phyloP scores from a whole-genome alignment of 2,113 vertebrate genomes.

The Seriola dumerili region DNA sequence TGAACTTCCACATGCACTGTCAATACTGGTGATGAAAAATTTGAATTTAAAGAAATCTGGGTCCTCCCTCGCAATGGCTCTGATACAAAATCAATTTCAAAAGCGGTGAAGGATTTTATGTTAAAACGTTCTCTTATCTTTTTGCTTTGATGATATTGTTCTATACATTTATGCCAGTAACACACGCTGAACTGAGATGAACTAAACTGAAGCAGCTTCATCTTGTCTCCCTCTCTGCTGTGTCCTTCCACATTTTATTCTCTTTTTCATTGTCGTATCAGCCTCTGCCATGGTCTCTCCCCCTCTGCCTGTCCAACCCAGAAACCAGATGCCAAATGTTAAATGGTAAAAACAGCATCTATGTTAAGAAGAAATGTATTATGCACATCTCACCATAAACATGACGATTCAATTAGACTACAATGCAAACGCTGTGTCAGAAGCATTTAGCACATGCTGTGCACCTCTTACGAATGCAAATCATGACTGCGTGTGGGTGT shows the following conservation, averaged over 20 bases:
- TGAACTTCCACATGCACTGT: background rate
- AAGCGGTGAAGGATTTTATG: slow-evolving; percentile 21
- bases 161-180: slow-evolving; percentile 14
- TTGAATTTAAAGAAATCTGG: background rate
- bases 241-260: slow-evolving; percentile 9
- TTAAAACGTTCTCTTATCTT: slow-evolving; percentile 25
- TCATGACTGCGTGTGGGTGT: slow-evolving; percentile 44
- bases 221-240: slow-evolving; percentile 8
- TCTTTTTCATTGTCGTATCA: background rate
- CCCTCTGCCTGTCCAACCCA: slow-evolving; percentile 31
- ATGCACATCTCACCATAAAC: slow-evolving; percentile 53
- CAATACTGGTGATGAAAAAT: background rate
- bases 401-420: slow-evolving; percentile 54
- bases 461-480: slow-evolving; percentile 50
- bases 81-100: slow-evolving; percentile 5
- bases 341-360: slow-evolving; percentile 41
- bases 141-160: slow-evolving; percentile 41
- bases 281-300: slow-evolving; percentile 5
- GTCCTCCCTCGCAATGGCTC: background rate
- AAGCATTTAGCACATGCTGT: slow-evolving; percentile 51
- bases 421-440: slow-evolving; percentile 59
- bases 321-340: slow-evolving; percentile 19
- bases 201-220: background rate
- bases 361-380: slow-evolving; percentile 44
- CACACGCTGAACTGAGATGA: slow-evolving; percentile 20